Percentiles rank a stretch among this genome's conserved stretches.
phyloP scores from a whole-genome alignment of 2,113 vertebrate genomes.

The Callaeas wilsoni region DNA sequence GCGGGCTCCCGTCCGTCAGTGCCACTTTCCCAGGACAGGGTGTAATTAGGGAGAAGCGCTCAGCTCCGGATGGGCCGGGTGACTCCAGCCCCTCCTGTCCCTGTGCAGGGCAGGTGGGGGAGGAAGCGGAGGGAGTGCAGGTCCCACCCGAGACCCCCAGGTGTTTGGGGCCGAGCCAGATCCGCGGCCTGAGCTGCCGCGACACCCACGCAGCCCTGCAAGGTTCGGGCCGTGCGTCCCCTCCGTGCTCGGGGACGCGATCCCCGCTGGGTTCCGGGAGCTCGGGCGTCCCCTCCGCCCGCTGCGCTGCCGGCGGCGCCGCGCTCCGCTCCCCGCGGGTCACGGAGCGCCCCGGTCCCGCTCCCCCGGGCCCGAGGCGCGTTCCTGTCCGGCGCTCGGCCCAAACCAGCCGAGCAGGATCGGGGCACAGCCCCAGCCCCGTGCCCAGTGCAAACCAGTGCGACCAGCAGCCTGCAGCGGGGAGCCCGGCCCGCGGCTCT shows the following conservation, averaged over 20 bases:
- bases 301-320: not conserved
- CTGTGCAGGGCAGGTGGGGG: not conserved
- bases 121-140: not conserved
- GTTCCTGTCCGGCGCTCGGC: not conserved
- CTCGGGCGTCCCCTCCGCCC: accelerated
- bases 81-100: not conserved
- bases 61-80: not conserved
- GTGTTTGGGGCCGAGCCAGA: not conserved
- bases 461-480: not conserved
- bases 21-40: not conserved
- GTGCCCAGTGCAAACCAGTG: conserved; percentile 36
- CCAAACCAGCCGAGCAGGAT: conserved; percentile 28
- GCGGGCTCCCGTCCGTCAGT: not conserved
- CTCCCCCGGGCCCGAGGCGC: not conserved
- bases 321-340: not conserved
- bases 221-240: not conserved
- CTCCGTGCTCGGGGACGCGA: not conserved
- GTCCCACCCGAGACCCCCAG: not conserved
- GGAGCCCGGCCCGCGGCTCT: not conserved
- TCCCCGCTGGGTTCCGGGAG: not conserved
- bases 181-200: not conserved
- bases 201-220: not conserved
- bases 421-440: not conserved
- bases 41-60: not conserved
- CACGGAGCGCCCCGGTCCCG: not conserved